Base-by-base conservation (phyloP, 1,140 invertebrate genomes). In the Pseudomyrmex concolor region DNA sequence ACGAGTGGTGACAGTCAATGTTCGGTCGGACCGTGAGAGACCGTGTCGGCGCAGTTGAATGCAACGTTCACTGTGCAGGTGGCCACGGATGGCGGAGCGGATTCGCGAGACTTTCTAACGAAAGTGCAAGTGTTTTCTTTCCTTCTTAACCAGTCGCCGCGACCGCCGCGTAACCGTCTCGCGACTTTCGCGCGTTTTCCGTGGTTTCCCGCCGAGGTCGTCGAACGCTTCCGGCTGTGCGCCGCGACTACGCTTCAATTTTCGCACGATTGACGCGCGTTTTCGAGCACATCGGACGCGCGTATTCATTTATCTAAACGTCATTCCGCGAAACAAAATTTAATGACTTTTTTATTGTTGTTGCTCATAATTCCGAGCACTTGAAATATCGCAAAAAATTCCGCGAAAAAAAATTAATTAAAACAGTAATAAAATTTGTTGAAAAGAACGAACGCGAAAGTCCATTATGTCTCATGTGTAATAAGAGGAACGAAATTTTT, bases 71-170 rank as follows among this genome's bases (percentile, higher is more conserved):
- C 59, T 67, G 84, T 60, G 73, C 77, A 62, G 62, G 62, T 64
- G 54, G 60, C 43, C 91, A 92, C 87, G 92, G 92, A 90, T 93
- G 92, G 91, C 89, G 91, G 89, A 88, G 66, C 86, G 90, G 90
- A 93, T 93, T 90, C 90, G 87, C 89, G 84, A 74, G 84, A 93
- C 93, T 94, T 94, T 94, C 93, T 94, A 94, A 93, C 92, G 93
- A 94, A 94, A 94, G 93, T 94, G 93, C 92, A 94, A 94, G 93
- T 94, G 84, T 91, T 51, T 51, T 93, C 92, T 91, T 91, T 84
- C 92, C 92, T 90, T 83, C 60, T 76, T 86, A 91, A 90, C 70
- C 85, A 86, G 90, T 90, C 83, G 62, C 73, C 57, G 45, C 62
- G 48, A 84, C 64, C 19, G 70, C 64, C 85, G 92, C 91, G 90